Percentiles rank a stretch among this genome's conserved stretches.
These are phyloP conservation scores for Tetragonisca angustula DNA, from an alignment of 2,888 invertebrate genomes.

Conservation along the genomic window DNA sequence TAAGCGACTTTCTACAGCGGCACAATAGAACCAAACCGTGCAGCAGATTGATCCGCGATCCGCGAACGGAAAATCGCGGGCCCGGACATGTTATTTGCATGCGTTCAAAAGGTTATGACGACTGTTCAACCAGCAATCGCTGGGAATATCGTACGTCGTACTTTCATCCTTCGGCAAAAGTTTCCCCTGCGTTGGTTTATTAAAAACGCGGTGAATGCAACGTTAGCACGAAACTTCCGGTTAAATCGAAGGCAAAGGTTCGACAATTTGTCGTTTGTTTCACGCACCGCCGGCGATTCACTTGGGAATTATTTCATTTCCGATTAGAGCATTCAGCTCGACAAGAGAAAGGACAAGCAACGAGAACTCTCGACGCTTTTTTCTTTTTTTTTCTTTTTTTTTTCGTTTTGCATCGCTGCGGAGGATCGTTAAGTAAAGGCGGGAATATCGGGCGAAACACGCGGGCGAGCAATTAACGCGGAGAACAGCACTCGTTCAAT, in stretches of 20 bases:
- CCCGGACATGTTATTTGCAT: conserved; percentile 68
- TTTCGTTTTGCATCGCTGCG: neutral
- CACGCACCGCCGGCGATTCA: too few relatives aligned
- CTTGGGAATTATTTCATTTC: too few relatives aligned
- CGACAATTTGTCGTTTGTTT: too few relatives aligned
- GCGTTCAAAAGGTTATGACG: conserved; percentile 52
- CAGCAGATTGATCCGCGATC: conserved; percentile 59
- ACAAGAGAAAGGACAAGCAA: too few relatives aligned
- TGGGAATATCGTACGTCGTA: neutral
- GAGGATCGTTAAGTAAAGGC: neutral
- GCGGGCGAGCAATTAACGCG: neutral
- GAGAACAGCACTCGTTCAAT: neutral
- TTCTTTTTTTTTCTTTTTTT: too few relatives aligned
- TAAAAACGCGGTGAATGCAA: too few relatives aligned
- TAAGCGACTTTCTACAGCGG: conserved; percentile 74
- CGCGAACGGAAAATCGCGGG: conserved; percentile 63
- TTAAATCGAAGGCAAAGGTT: too few relatives aligned
- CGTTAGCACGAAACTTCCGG: too few relatives aligned
- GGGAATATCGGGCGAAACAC: neutral
- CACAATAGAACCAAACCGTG: conserved; percentile 67
- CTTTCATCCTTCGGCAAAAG: neutral
- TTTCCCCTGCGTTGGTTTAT: neutral
- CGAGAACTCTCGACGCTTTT: too few relatives aligned
- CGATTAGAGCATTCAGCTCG: too few relatives aligned
- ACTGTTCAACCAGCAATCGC: conserved; percentile 18